phyloP scores from a whole-genome alignment of 2,113 vertebrate genomes.

The Microcebus murinus region DNA sequence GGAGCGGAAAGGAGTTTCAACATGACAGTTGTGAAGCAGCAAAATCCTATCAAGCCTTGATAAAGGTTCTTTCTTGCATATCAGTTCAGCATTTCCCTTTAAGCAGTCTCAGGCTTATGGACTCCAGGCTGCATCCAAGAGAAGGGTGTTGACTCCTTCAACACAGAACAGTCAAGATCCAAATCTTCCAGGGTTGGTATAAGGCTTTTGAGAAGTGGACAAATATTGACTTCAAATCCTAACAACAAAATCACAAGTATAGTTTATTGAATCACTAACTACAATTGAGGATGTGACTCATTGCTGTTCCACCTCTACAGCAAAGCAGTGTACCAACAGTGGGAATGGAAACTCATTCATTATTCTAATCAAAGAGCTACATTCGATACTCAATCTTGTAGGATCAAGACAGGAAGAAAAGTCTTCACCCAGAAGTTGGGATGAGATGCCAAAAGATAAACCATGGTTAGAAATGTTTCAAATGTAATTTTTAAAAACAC shows the following conservation, averaged over 20 bases:
- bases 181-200: neutral
- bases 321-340: neutral
- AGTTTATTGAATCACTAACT: neutral
- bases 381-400: neutral
- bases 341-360: neutral
- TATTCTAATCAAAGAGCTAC: neutral
- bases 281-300: neutral
- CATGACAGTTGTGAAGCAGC: conserved; percentile 19
- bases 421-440: neutral
- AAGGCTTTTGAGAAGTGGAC: conserved; percentile 3
- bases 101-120: neutral
- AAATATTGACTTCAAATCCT: neutral
- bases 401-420: neutral
- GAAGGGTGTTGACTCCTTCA: neutral
- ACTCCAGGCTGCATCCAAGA: neutral
- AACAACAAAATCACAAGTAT: neutral
- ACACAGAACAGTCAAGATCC: neutral
- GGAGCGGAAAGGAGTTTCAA: neutral
- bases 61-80: neutral
- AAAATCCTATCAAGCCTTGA: neutral
- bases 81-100: neutral
- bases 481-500: neutral
- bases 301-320: neutral
- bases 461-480: neutral
- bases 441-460: neutral